A percentile compares a stretch with the other conserved stretches of the same genome.
Evolutionary conservation across 2,888 invertebrate species (phyloP).

Genomic region (Uloborus plumipes): DNA sequence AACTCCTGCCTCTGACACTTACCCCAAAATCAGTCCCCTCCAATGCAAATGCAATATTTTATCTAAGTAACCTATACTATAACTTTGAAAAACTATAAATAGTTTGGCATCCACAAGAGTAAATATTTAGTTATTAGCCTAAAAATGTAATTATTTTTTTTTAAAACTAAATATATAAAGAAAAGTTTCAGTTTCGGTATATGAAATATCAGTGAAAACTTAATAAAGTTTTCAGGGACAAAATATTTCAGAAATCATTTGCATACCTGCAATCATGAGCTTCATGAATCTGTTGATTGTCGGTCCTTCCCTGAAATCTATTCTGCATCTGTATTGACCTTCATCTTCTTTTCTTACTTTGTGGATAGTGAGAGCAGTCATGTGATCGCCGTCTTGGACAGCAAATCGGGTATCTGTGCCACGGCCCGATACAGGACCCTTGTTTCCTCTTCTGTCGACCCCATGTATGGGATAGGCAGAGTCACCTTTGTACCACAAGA

Average conservation of each 20-base stretch:
- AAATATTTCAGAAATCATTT: background rate
- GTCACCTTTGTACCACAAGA: slow-evolving; percentile 58
- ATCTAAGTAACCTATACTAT: no score
- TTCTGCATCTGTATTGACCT: slow-evolving; percentile 51
- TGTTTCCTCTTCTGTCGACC: slow-evolving; percentile 33
- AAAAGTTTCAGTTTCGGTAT: no score
- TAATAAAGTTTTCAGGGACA: no score
- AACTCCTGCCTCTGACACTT: no score
- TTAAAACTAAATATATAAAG: no score
- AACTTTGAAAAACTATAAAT: no score
- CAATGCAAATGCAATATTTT: no score
- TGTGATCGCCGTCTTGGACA: slow-evolving; percentile 34
- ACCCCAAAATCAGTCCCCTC: no score
- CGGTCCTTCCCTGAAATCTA: slow-evolving; percentile 34
- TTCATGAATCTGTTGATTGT: slow-evolving; percentile 54
- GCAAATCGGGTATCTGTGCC: slow-evolving; percentile 43
- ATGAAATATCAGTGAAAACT: no score
- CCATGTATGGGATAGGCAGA: slow-evolving; percentile 54
- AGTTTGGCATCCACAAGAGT: no score
- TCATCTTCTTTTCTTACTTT: slow-evolving; percentile 50
- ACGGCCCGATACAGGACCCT: slow-evolving; percentile 19
- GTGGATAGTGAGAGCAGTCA: slow-evolving; percentile 44
- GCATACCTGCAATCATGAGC: slow-evolving; percentile 38
- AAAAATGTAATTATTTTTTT: no score
- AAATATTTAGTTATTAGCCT: no score